phyloP scores from a whole-genome alignment of 2,888 invertebrate genomes.

The Heliconius charithonia region DNA sequence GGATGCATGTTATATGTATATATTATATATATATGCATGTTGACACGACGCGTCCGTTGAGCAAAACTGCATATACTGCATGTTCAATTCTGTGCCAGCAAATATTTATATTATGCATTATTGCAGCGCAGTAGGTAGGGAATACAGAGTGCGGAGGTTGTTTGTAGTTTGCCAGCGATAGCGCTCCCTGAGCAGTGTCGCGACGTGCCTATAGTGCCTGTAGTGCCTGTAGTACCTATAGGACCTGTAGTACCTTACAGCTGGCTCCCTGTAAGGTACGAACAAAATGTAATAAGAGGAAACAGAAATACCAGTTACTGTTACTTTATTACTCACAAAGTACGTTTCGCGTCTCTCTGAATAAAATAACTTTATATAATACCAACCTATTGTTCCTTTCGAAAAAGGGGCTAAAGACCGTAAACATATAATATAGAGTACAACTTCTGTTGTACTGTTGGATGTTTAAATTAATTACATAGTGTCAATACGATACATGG shows the following conservation, averaged over 20 bases:
- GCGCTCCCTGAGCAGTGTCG: not conserved
- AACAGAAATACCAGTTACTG: no score
- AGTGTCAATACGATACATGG: no score
- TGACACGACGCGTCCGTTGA: not conserved
- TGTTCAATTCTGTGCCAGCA: not conserved
- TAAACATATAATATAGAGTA: no score
- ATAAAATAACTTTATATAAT: no score
- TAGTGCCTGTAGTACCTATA: no score
- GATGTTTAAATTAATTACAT: no score
- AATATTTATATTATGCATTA: slow-evolving; percentile 17
- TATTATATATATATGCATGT: not conserved
- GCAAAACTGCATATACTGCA: not conserved
- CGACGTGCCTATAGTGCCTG: not conserved
- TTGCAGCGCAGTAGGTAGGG: not conserved
- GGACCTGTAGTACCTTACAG: not conserved
- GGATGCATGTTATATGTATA: not conserved
- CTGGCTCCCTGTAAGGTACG: no score
- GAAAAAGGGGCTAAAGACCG: no score
- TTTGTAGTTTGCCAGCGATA: not conserved
- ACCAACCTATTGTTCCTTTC: no score
- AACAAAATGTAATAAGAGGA: not conserved
- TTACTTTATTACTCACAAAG: no score
- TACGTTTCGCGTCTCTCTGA: no score
- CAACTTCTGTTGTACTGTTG: no score
- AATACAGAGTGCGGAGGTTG: not conserved